These are phyloP conservation scores for Mergus octosetaceus DNA, from an alignment of 2,797 vertebrate species.

Conservation along the genomic window DNA sequence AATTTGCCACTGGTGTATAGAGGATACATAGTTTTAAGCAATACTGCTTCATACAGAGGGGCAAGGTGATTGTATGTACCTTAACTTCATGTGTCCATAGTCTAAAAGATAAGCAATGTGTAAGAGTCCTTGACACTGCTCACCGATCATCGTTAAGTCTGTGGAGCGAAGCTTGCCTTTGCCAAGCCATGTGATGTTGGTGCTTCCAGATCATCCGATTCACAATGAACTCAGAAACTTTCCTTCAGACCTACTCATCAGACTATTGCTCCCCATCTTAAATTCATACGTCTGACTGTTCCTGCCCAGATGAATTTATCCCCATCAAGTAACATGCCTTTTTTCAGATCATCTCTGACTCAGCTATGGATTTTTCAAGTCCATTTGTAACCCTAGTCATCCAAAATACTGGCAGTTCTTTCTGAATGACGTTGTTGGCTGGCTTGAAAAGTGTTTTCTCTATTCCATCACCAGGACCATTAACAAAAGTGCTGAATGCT, in stretches of 20 bases:
- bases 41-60: neutral
- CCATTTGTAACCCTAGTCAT: neutral
- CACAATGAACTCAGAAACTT: neutral
- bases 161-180: neutral
- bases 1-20: neutral
- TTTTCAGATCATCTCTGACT: neutral
- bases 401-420: conserved; percentile 8
- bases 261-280: neutral
- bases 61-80: neutral
- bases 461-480: neutral
- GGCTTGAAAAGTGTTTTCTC: conserved; percentile 18
- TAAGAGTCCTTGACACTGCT: neutral
- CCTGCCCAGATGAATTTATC: neutral
- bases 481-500: conserved; percentile 42
- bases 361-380: neutral
- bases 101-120: neutral
- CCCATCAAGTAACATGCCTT: neutral
- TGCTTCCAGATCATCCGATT: neutral
- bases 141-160: neutral
- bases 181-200: neutral
- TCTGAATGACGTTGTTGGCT: conserved; percentile 1
- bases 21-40: neutral
- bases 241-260: neutral
- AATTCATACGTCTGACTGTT: neutral
- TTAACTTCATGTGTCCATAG: neutral